A percentile compares a stretch with the other conserved stretches of the same genome.
Evolutionary conservation across 2,888 invertebrate species (phyloP).

Genomic region (Monochamus alternatus): DNA sequence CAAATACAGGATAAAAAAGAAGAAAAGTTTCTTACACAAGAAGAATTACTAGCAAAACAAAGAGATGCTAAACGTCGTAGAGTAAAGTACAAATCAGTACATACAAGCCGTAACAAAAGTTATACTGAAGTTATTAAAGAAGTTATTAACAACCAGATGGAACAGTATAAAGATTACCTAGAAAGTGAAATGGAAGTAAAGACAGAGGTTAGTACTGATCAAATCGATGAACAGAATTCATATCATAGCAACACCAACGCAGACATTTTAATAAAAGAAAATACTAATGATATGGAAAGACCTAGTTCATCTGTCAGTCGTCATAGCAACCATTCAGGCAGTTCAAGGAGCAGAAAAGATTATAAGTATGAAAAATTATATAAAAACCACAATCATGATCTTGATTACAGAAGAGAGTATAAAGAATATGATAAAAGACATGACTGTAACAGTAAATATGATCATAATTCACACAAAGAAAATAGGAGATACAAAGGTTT

Average conservation of each 20-base stretch:
- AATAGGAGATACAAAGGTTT: conserved; percentile 33
- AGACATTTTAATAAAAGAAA: background rate
- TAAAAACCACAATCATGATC: background rate
- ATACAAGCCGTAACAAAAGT: conserved; percentile 73
- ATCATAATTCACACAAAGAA: conserved; percentile 10
- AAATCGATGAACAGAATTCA: conserved; percentile 15
- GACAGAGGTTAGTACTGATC: background rate
- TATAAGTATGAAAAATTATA: conserved; percentile 18
- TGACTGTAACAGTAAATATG: conserved; percentile 17
- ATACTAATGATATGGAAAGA: conserved; percentile 16
- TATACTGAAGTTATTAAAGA: conserved; percentile 76
- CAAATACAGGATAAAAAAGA: conserved; percentile 50
- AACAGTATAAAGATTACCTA: conserved; percentile 62
- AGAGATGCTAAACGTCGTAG: conserved; percentile 77
- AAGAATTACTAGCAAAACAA: conserved; percentile 73
- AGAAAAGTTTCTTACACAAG: conserved; percentile 67
- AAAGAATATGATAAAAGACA: conserved; percentile 22
- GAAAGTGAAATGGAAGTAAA: conserved; percentile 24
- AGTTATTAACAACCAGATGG: conserved; percentile 75
- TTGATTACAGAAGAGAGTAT: conserved; percentile 5
- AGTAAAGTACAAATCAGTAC: conserved; percentile 74
- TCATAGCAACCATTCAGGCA: conserved; percentile 27
- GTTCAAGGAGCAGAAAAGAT: conserved; percentile 26
- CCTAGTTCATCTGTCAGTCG: conserved; percentile 27
- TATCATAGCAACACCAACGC: background rate